Percentiles rank a stretch among this genome's conserved stretches.
phyloP scores from a whole-genome alignment of 2,113 vertebrate genomes.

The Leptobrachium ailaonicum region DNA sequence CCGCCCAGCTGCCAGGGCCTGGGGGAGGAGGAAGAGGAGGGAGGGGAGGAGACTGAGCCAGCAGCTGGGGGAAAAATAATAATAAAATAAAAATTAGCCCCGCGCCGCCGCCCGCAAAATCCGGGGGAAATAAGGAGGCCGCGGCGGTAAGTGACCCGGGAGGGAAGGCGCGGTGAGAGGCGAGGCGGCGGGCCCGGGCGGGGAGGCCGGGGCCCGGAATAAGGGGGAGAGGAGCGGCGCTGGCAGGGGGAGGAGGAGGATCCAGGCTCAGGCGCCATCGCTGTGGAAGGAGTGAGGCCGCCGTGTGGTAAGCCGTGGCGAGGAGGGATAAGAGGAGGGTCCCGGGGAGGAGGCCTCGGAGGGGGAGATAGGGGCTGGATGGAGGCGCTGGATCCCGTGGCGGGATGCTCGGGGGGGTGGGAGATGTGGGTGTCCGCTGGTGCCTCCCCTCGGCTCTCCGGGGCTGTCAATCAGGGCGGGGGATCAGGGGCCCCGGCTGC shows the following conservation, averaged over 20 bases:
- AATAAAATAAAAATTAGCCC: conserved; percentile 34
- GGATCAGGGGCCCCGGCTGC: conserved; percentile 60
- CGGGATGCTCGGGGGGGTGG: conserved; percentile 34
- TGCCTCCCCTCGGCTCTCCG: conserved; percentile 22
- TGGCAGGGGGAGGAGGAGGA: neutral
- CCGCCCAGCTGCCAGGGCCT: conserved; percentile 26
- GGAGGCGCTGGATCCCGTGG: conserved; percentile 34
- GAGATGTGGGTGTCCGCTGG: conserved; percentile 14
- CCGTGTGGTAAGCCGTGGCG: conserved; percentile 24
- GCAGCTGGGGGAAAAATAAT: conserved; percentile 34
- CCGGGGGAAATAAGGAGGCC: too few relatives aligned
- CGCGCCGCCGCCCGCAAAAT: too few relatives aligned
- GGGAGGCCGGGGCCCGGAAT: neutral
- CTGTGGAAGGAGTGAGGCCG: neutral
- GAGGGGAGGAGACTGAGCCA: conserved; percentile 14
- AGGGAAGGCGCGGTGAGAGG: too few relatives aligned
- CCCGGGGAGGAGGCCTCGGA: conserved; percentile 32
- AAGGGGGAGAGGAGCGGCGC: neutral
- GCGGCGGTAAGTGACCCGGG: too few relatives aligned
- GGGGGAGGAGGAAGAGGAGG: conserved; percentile 33
- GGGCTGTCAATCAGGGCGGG: conserved; percentile 22
- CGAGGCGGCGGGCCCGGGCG: too few relatives aligned
- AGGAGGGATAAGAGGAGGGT: conserved; percentile 26
- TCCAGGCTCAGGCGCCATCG: neutral
- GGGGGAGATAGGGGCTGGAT: conserved; percentile 32